Evolutionary conservation across 2,113 vertebrate genomes (phyloP).

Genomic region (Pollimyrus isidori): DNA sequence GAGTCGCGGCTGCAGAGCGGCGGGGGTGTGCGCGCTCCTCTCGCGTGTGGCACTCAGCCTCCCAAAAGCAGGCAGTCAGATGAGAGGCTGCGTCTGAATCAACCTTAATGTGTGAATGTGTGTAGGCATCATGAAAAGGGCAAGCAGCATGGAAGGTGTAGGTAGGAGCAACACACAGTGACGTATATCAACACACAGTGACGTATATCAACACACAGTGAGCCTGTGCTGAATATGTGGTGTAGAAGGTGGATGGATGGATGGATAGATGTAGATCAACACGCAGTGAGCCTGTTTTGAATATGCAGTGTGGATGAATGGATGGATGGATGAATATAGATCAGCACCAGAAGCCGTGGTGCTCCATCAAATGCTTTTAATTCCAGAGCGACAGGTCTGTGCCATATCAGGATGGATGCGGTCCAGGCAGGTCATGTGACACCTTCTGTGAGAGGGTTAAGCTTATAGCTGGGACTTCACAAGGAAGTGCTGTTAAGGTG

Average conservation of each 20-base stretch:
- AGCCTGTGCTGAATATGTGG: too few relatives aligned
- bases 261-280: background rate
- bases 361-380: background rate
- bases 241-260: background rate
- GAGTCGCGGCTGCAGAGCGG: background rate
- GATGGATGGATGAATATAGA: background rate
- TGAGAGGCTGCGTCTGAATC: background rate
- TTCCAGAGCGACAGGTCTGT: background rate
- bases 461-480: background rate
- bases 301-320: background rate
- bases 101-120: background rate
- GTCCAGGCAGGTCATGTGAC: background rate
- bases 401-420: background rate
- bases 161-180: background rate
- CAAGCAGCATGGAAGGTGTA: background rate
- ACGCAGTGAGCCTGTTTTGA: background rate
- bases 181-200: background rate
- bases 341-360: background rate
- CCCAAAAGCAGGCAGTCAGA: background rate
- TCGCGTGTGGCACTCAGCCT: background rate
- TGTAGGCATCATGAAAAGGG: background rate
- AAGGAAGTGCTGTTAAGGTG: background rate
- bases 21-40: background rate
- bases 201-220: background rate
- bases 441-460: background rate